Conservation (phyloP, 2,888 invertebrate species). For the Lomographa bimaculata region DNA sequence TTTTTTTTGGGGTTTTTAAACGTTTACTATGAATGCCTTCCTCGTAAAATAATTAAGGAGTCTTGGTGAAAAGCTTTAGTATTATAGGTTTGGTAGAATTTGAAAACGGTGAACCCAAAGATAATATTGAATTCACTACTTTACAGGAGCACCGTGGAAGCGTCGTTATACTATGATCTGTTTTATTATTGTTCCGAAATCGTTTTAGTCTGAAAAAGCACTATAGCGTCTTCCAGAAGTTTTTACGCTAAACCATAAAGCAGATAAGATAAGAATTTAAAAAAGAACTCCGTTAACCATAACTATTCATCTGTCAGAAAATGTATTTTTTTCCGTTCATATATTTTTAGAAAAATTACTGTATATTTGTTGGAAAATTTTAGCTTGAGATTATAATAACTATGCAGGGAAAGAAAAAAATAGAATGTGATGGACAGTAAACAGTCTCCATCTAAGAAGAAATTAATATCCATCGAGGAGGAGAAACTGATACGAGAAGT, state of each 20-base stretch:
- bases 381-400: slow-evolving; percentile 50
- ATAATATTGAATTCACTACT: no score
- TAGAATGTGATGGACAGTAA: slow-evolving; percentile 81
- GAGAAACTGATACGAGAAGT: slow-evolving; percentile 65
- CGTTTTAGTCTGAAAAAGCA: no score
- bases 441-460: slow-evolving; percentile 67
- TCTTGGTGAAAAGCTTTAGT: no score
- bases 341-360: slow-evolving; percentile 47
- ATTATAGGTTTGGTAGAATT: no score
- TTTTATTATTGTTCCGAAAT: no score
- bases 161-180: no score
- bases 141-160: no score
- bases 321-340: slow-evolving; percentile 44
- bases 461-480: slow-evolving; percentile 65
- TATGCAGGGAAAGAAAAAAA: slow-evolving; percentile 72
- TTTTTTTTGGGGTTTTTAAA: no score
- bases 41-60: no score
- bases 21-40: no score
- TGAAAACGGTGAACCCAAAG: no score
- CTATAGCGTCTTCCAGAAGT: no score
- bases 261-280: slow-evolving; percentile 28
- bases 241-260: slow-evolving; percentile 21
- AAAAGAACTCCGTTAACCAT: slow-evolving; percentile 39
- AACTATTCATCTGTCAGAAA: slow-evolving; percentile 48
- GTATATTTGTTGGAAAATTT: slow-evolving; percentile 39